phyloP scores from a whole-genome alignment of 2,797 vertebrate species.

The Macropodus opercularis region DNA sequence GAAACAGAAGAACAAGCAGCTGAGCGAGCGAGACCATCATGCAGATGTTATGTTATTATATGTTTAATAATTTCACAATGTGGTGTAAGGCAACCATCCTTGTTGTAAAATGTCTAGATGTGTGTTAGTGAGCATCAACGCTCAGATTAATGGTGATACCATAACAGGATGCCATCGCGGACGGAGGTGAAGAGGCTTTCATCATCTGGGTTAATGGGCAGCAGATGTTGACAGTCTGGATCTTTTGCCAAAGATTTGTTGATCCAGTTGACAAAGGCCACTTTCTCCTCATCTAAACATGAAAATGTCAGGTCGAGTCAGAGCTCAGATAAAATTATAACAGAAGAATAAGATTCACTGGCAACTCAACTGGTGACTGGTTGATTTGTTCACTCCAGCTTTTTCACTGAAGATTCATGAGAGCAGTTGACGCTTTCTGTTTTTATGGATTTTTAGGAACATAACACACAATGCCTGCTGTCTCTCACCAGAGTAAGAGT shows the following conservation, averaged over 20 bases:
- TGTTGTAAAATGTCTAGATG: background rate
- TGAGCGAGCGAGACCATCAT: background rate
- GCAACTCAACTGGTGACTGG: no score
- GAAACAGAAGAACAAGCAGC: conserved; percentile 40
- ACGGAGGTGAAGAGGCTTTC: conserved; percentile 92
- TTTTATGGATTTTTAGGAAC: no score
- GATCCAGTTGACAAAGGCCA: conserved; percentile 98
- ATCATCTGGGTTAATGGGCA: conserved; percentile 90
- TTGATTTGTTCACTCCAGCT: no score
- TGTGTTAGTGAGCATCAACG: background rate
- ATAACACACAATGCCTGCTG: background rate
- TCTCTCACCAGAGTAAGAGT: conserved; percentile 92
- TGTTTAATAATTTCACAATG: background rate
- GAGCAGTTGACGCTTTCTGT: no score
- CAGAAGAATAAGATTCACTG: no score
- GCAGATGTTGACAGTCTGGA: conserved; percentile 89
- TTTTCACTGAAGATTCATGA: no score
- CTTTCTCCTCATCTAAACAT: conserved; percentile 94
- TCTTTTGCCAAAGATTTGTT: conserved; percentile 94
- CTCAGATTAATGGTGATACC: conserved; percentile 78
- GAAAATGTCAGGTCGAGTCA: background rate
- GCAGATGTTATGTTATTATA: no score
- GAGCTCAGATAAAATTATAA: background rate
- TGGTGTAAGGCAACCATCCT: conserved; percentile 4
- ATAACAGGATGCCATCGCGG: conserved; percentile 93